Evolutionary conservation across 2,797 vertebrate species (phyloP).

Genomic region (Zenarchopterus dispar): DNA sequence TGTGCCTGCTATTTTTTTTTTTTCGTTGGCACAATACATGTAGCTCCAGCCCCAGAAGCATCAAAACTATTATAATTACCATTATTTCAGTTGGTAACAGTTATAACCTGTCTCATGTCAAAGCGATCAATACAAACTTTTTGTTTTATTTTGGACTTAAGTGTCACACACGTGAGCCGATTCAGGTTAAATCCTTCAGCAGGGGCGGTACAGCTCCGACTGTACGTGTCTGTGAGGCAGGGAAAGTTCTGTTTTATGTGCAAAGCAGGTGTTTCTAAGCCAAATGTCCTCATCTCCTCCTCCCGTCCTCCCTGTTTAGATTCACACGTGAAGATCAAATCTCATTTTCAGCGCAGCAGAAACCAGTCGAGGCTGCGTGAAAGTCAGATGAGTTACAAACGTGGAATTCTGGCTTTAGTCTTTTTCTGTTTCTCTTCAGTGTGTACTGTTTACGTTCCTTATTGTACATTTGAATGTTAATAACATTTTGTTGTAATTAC

Average conservation of each 20-base stretch:
- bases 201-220: neutral
- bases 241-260: conserved; percentile 6
- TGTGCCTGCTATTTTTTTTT: conserved; percentile 57
- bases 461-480: conserved; percentile 76
- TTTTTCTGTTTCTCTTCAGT: conserved; percentile 40
- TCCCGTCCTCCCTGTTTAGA: neutral
- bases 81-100: no score
- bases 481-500: conserved; percentile 71
- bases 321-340: conserved; percentile 19
- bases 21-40: conserved; percentile 47
- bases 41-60: conserved; percentile 6
- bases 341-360: conserved; percentile 9
- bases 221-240: neutral
- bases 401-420: conserved; percentile 16
- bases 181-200: conserved; percentile 21
- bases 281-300: conserved; percentile 38
- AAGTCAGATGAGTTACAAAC: conserved; percentile 6
- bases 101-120: neutral
- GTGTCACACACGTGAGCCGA: conserved; percentile 7
- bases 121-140: neutral
- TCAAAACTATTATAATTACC: no score
- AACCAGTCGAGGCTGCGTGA: neutral
- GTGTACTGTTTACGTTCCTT: conserved; percentile 76
- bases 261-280: conserved; percentile 44
- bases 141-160: conserved; percentile 6